A percentile compares a stretch with the other conserved stretches of the same genome.
Evolutionary conservation across 2,888 invertebrate genomes (phyloP).

Genomic region (Drosophila affinis): DNA sequence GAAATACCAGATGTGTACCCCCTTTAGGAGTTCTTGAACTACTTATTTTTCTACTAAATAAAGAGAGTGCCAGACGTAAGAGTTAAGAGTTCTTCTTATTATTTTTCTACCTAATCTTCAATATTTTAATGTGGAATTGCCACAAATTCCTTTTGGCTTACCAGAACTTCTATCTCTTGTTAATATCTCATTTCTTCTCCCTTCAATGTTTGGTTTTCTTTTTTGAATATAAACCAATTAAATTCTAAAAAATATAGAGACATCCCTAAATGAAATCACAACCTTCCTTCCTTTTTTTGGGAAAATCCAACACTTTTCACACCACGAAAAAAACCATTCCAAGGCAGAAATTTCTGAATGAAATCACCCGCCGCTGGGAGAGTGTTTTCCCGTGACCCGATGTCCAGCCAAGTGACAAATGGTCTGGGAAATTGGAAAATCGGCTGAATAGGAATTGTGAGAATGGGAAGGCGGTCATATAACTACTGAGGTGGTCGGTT

Average conservation of each 20-base stretch:
- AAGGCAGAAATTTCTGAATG: slow-evolving; percentile 49
- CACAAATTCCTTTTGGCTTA: too few species aligned
- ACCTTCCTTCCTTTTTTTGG: neutral
- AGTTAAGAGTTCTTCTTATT: too few species aligned
- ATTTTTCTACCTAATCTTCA: too few species aligned
- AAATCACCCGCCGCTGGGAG: slow-evolving; percentile 49
- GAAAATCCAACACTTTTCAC: slow-evolving; percentile 45
- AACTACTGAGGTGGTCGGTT: slow-evolving; percentile 75
- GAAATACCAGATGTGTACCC: too few species aligned
- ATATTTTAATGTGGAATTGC: too few species aligned
- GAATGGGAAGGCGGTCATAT: slow-evolving; percentile 33
- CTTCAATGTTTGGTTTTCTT: neutral
- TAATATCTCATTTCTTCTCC: neutral
- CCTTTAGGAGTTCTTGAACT: too few species aligned
- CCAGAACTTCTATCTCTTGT: too few species aligned
- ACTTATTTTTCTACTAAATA: too few species aligned
- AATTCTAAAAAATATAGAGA: neutral
- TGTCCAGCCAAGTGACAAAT: slow-evolving; percentile 39
- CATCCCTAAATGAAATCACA: neutral
- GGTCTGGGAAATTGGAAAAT: slow-evolving; percentile 20
- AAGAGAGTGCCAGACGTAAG: too few species aligned
- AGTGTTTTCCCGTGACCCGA: slow-evolving; percentile 49
- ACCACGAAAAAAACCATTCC: slow-evolving; percentile 13
- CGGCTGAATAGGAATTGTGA: slow-evolving; percentile 16
- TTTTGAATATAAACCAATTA: neutral